Conservation (phyloP, 2,113 vertebrate species). For the Chionis minor region DNA sequence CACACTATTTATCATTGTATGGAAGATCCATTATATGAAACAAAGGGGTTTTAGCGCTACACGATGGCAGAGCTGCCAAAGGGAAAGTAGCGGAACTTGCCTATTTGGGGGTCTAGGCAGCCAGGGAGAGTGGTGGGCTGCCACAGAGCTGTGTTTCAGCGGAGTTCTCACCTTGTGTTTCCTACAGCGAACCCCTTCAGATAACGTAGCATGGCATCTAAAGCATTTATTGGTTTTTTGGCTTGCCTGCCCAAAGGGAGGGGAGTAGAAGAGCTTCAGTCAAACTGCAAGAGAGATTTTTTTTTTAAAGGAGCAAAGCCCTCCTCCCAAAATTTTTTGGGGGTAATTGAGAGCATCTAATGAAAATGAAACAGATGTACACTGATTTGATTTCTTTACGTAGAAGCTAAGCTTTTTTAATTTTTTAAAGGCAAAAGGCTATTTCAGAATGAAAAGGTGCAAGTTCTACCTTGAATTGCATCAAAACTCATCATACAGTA, state of each 20-base stretch:
- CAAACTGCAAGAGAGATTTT: background rate
- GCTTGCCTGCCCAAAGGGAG: background rate
- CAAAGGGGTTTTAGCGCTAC: background rate
- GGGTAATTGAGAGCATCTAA: background rate
- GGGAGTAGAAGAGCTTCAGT: background rate
- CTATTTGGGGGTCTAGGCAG: background rate
- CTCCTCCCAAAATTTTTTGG: background rate
- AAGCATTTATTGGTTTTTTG: background rate
- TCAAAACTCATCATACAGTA: background rate
- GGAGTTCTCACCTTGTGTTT: background rate
- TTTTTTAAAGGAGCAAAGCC: background rate
- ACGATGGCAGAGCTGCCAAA: background rate
- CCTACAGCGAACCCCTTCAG: background rate
- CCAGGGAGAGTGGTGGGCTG: background rate
- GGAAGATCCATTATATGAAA: background rate
- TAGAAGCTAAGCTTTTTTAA: background rate
- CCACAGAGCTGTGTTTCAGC: background rate
- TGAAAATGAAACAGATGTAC: background rate
- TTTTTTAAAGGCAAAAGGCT: background rate
- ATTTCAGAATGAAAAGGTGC: background rate
- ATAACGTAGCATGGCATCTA: background rate
- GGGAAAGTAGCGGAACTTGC: background rate
- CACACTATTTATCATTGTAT: background rate
- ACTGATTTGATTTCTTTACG: background rate
- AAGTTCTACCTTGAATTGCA: background rate